phyloP scores from a whole-genome alignment of 2,888 invertebrate genomes.

The Clivina fossor region DNA sequence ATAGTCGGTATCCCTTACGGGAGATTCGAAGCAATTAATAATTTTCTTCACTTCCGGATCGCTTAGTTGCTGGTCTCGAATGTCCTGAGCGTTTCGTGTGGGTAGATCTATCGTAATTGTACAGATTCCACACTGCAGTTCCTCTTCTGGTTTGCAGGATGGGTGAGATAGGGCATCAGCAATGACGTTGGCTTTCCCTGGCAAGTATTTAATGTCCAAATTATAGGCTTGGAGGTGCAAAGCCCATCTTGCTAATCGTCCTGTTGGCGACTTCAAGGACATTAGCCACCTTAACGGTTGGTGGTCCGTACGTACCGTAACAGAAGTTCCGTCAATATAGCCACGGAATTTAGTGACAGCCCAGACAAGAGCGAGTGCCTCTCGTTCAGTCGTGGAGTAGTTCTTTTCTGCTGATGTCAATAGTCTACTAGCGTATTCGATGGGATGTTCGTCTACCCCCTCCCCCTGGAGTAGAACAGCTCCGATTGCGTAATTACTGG shows the following conservation, averaged over 20 bases:
- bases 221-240: constrained; percentile 49
- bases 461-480: constrained; percentile 15
- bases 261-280: constrained; percentile 49
- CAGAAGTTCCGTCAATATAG: constrained; percentile 46
- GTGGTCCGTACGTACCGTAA: constrained; percentile 50
- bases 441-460: background rate
- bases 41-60: constrained; percentile 41
- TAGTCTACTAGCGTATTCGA: constrained; percentile 11
- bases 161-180: constrained; percentile 50
- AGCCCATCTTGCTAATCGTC: constrained; percentile 53
- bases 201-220: constrained; percentile 48
- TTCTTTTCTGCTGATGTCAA: constrained; percentile 25
- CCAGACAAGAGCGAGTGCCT: constrained; percentile 34
- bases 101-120: constrained; percentile 34
- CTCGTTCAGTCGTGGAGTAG: constrained; percentile 46
- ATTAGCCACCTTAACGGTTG: constrained; percentile 52
- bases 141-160: constrained; percentile 16
- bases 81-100: constrained; percentile 16
- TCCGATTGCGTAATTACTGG: constrained; percentile 10
- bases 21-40: constrained; percentile 37
- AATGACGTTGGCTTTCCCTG: constrained; percentile 48
- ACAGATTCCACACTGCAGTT: constrained; percentile 24
- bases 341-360: constrained; percentile 47
- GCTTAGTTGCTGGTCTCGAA: constrained; percentile 36
- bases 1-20: constrained; percentile 7